A percentile compares a stretch with the other conserved stretches of the same genome.
phyloP scores from a whole-genome alignment of 2,113 vertebrate genomes.

The Aptenodytes patagonicus region DNA sequence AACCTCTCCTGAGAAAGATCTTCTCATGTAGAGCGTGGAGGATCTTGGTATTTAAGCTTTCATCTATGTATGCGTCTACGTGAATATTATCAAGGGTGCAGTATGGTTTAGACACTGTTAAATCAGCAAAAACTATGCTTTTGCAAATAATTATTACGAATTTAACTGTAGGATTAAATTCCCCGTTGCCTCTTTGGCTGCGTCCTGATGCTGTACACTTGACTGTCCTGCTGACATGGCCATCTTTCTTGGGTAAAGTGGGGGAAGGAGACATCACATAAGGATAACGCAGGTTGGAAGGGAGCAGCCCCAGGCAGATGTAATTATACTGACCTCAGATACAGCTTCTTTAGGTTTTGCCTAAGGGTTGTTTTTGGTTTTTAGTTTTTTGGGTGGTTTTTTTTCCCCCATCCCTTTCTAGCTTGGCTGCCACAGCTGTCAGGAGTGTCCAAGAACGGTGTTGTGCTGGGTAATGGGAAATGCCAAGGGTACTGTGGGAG shows the following conservation, averaged over 20 bases:
- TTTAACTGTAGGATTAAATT: background rate
- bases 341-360: background rate
- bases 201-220: background rate
- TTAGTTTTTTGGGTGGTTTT: background rate
- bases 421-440: background rate
- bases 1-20: background rate
- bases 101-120: background rate
- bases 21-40: background rate
- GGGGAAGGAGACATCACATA: background rate
- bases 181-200: background rate
- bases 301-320: background rate
- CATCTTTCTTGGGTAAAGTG: background rate
- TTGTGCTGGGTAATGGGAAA: background rate
- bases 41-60: background rate
- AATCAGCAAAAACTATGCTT: background rate
- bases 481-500: background rate
- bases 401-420: too few species aligned
- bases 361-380: rapidly evolving
- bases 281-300: background rate
- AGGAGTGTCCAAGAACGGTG: background rate
- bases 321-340: background rate
- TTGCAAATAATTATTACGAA: background rate
- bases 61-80: rapidly evolving
- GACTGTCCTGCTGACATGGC: background rate
- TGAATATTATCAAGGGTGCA: background rate